phyloP scores from a whole-genome alignment of 2,888 invertebrate genomes.

The Campopleginae sp. region DNA sequence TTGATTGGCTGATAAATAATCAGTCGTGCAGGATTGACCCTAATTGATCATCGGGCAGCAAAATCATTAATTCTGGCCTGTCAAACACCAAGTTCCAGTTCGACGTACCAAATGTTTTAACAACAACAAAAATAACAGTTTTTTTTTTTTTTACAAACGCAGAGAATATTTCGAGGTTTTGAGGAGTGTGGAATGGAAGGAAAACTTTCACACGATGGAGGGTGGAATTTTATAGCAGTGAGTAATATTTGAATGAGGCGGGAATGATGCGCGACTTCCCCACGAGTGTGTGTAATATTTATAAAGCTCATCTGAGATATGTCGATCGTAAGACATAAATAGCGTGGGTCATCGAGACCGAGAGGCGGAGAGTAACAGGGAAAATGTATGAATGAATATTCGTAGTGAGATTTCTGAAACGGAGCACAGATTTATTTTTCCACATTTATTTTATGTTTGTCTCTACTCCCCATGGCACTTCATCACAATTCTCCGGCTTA shows the following conservation, averaged over 20 bases:
- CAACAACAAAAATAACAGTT: background rate
- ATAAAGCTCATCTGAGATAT: constrained; percentile 83
- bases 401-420: constrained; percentile 23
- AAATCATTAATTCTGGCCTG: background rate
- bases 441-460: constrained; percentile 48
- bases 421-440: constrained; percentile 13
- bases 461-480: background rate
- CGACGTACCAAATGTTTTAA: background rate
- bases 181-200: background rate
- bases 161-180: background rate
- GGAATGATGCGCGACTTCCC: constrained; percentile 69
- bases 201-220: constrained; percentile 8
- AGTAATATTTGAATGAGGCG: constrained; percentile 31
- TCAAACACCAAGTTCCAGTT: background rate
- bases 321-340: constrained; percentile 83
- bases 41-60: background rate
- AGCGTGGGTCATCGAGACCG: constrained; percentile 71
- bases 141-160: background rate
- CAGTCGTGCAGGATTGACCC: background rate
- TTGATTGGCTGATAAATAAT: background rate
- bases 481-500: constrained; percentile 75
- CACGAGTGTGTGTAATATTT: constrained; percentile 80
- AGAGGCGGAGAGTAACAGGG: constrained; percentile 38
- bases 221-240: constrained; percentile 51
- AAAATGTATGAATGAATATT: constrained; percentile 25